phyloP scores from a whole-genome alignment of 2,888 invertebrate genomes.

The Nephrocerus scutellatus region DNA sequence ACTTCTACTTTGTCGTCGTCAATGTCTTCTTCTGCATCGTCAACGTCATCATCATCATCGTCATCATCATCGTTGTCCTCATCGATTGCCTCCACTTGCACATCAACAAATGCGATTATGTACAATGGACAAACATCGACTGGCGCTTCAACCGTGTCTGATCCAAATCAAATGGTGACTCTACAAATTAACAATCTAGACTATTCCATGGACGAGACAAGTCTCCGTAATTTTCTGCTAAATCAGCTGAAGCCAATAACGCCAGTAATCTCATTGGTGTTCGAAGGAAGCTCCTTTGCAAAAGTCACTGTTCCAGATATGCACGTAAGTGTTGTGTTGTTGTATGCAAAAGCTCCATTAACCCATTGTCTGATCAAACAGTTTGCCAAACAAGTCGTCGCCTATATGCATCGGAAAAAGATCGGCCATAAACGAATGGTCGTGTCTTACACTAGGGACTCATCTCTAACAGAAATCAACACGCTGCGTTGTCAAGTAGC shows the following conservation, averaged over 20 bases:
- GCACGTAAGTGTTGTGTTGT: constrained; percentile 32
- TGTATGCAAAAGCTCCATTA: neutral
- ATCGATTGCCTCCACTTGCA: neutral
- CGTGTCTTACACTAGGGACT: constrained; percentile 61
- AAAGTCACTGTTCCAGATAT: constrained; percentile 47
- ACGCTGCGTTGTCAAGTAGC: constrained; percentile 63
- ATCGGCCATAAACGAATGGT: constrained; percentile 72
- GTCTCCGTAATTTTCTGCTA: constrained; percentile 40
- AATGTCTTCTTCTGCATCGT: neutral
- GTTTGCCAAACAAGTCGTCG: constrained; percentile 62
- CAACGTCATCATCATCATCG: neutral
- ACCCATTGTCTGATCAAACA: constrained; percentile 18
- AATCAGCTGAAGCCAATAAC: constrained; percentile 46
- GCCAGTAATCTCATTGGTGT: constrained; percentile 43
- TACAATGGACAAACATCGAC: constrained; percentile 9
- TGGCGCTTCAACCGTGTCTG: constrained; percentile 23
- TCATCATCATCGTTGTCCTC: neutral
- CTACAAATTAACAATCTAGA: constrained; percentile 47
- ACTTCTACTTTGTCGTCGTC: neutral
- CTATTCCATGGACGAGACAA: constrained; percentile 44
- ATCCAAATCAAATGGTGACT: constrained; percentile 37
- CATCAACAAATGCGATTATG: constrained; percentile 13
- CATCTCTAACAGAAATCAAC: constrained; percentile 55
- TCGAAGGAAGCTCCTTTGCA: constrained; percentile 44
- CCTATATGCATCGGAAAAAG: constrained; percentile 71